These are phyloP conservation scores for Herminia tarsipennalis DNA, from an alignment of 2,888 invertebrate species.

Conservation along the genomic window DNA sequence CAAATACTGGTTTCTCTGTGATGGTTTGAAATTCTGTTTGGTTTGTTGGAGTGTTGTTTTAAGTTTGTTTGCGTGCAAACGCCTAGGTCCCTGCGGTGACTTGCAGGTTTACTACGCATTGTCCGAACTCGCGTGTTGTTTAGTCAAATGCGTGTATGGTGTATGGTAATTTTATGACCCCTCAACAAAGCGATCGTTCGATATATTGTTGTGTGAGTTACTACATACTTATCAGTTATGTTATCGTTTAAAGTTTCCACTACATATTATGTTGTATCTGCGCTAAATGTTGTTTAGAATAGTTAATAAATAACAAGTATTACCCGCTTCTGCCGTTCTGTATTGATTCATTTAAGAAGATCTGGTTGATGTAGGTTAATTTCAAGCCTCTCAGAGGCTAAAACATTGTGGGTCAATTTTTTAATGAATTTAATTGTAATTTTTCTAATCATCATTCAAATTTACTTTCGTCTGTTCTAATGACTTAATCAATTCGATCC, in stretches of 20 bases:
- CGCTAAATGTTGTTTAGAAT: constrained; percentile 3
- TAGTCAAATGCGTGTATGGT: constrained; percentile 33
- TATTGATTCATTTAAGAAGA: too few relatives aligned
- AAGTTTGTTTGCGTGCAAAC: constrained; percentile 3
- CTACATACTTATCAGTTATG: constrained; percentile 7
- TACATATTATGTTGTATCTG: constrained; percentile 7
- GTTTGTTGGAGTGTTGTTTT: constrained; percentile 16
- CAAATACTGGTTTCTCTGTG: constrained; percentile 1
- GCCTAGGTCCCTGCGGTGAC: constrained; percentile 37
- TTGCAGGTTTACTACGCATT: constrained; percentile 49
- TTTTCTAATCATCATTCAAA: too few relatives aligned
- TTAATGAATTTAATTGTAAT: too few relatives aligned
- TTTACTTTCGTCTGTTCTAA: too few relatives aligned
- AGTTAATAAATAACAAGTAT: neutral
- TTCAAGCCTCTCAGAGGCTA: too few relatives aligned
- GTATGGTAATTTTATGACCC: constrained; percentile 44
- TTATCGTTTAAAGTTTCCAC: constrained; percentile 9
- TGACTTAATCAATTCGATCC: constrained; percentile 23
- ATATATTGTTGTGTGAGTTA: constrained; percentile 14
- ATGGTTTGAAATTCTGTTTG: constrained; percentile 18
- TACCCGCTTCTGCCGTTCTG: too few relatives aligned
- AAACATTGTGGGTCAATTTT: too few relatives aligned
- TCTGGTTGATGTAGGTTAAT: too few relatives aligned
- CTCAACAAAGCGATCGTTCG: constrained; percentile 9
- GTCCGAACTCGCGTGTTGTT: constrained; percentile 29